Percentiles rank a stretch among this genome's conserved stretches.
Conservation (phyloP, 2,113 vertebrate species). For the Scolopax mira region DNA sequence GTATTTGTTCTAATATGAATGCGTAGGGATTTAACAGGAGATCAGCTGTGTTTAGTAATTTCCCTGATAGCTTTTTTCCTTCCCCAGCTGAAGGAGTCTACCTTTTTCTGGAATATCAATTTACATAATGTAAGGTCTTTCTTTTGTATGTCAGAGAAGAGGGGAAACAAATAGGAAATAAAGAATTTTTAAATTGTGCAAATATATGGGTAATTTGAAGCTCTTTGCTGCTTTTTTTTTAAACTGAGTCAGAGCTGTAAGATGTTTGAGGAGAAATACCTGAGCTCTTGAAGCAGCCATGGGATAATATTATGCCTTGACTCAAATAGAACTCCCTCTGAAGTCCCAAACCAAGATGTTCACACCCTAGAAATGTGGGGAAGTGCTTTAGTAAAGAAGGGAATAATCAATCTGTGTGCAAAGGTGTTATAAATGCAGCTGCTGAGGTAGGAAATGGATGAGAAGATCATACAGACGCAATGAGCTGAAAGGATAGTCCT, state of each 20-base stretch:
- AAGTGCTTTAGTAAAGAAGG: not conserved
- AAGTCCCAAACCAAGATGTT: not conserved
- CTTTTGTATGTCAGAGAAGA: not conserved
- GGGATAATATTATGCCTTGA: not conserved
- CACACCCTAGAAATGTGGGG: accelerated
- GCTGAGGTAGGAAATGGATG: not conserved
- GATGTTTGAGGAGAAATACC: not conserved
- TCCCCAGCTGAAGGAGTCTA: not conserved
- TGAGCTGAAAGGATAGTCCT: not conserved
- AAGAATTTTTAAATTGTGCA: not conserved
- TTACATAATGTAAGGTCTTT: not conserved
- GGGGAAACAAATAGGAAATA: not conserved
- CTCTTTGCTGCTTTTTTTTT: not conserved
- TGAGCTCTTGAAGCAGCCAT: not conserved
- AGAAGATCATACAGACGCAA: accelerated
- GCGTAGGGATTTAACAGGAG: conserved; percentile 23
- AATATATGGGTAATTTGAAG: not conserved
- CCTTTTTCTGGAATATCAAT: not conserved
- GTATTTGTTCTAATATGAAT: conserved; percentile 43
- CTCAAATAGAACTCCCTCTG: not conserved
- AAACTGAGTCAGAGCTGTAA: not conserved
- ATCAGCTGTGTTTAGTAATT: conserved; percentile 35
- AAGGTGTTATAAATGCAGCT: not conserved
- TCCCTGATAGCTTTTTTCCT: conserved; percentile 14
- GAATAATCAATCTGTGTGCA: not conserved